A percentile compares a stretch with the other conserved stretches of the same genome.
These are phyloP conservation scores for Paralvinella palmiformis DNA, from an alignment of 1,140 invertebrate genomes.

Conservation along the genomic window DNA sequence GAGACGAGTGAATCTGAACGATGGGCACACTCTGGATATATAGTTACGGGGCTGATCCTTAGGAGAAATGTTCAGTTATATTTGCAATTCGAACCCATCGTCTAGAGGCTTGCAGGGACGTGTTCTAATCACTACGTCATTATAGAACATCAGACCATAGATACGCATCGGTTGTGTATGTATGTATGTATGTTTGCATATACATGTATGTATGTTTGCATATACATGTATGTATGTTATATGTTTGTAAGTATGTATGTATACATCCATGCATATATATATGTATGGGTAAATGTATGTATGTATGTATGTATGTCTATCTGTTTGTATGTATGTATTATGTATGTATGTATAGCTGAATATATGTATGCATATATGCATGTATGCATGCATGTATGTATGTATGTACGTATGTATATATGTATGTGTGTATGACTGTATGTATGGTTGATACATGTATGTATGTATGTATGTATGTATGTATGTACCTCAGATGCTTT, in stretches of 20 bases:
- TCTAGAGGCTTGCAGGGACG: too few species aligned
- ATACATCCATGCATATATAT: conserved; percentile 1
- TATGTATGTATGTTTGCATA: background rate
- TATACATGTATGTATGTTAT: background rate
- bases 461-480: conserved; percentile 7
- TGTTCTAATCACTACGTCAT: too few species aligned
- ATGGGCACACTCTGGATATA: too few species aligned
- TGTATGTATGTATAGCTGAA: background rate
- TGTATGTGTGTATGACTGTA: background rate
- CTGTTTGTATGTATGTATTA: background rate
- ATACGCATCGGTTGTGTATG: background rate
- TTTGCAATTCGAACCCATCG: too few species aligned
- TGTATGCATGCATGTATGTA: background rate
- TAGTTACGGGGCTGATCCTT: too few species aligned
- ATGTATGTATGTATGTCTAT: background rate
- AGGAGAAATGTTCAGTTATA: too few species aligned
- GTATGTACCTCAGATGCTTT: too few species aligned
- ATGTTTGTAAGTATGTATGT: background rate
- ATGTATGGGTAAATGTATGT: background rate
- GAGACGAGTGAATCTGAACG: background rate
- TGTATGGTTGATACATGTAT: background rate
- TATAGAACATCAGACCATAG: background rate
- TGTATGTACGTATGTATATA: conserved; percentile 1
- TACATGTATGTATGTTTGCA: background rate
- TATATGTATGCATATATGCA: background rate